Percentiles rank a stretch among this genome's conserved stretches.
phyloP scores from a whole-genome alignment of 2,797 vertebrate species.

The Pachyuromys duprasi region DNA sequence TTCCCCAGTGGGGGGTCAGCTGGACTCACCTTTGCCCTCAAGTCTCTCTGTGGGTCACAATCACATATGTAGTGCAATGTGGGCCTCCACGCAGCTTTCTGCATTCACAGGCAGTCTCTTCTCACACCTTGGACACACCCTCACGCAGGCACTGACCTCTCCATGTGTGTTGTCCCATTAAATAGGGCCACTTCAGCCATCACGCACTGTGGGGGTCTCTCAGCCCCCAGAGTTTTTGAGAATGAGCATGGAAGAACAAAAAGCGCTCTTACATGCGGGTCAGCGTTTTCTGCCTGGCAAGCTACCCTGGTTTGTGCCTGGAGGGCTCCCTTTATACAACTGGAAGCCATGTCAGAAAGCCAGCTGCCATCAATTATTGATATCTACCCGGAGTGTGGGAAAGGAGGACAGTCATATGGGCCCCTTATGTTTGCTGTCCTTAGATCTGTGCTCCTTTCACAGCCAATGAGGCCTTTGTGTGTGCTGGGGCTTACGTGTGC shows the following conservation, averaged over 20 bases:
- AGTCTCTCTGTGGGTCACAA: not conserved
- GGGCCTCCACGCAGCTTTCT: not conserved
- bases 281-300: not conserved
- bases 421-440: not conserved
- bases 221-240: not conserved
- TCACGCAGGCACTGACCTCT: not conserved
- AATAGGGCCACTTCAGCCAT: not conserved
- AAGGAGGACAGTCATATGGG: not conserved
- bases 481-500: fast-evolving
- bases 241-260: not conserved
- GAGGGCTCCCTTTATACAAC: not conserved
- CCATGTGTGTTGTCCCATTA: not conserved
- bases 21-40: not conserved
- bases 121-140: not conserved
- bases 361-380: slow-evolving; percentile 56
- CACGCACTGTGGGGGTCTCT: not conserved
- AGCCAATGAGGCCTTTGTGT: not conserved
- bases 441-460: not conserved
- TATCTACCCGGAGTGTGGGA: slow-evolving; percentile 15
- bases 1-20: not conserved
- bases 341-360: slow-evolving; percentile 53
- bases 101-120: not conserved
- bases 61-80: not conserved
- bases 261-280: not conserved
- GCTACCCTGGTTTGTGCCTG: not conserved